Evolutionary conservation across 2,888 invertebrate species (phyloP).

Genomic region (Xylota segnis): DNA sequence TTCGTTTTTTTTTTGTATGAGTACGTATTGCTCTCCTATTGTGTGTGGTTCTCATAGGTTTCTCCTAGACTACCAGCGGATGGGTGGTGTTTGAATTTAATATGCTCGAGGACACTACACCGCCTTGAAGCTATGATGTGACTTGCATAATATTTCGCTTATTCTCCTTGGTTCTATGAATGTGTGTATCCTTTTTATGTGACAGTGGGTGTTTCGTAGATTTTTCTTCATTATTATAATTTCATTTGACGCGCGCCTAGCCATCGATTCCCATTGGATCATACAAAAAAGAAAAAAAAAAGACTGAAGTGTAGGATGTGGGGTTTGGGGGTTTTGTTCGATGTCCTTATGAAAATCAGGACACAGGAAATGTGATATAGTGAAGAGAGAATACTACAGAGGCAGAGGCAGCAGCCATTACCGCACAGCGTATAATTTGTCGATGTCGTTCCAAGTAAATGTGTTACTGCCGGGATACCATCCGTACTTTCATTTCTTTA

Average conservation of each 20-base stretch:
- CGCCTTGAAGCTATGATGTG: conserved; percentile 67
- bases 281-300: conserved; percentile 1
- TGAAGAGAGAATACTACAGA: conserved; percentile 41
- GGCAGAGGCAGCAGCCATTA: conserved; percentile 26
- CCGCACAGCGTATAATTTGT: conserved; percentile 70
- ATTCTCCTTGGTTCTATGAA: conserved; percentile 19
- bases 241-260: conserved; percentile 70
- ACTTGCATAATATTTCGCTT: conserved; percentile 72
- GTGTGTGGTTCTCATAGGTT: conserved; percentile 2
- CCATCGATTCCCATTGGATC: conserved; percentile 63
- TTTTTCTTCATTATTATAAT: conserved; percentile 73
- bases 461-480: conserved; percentile 34
- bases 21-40: neutral
- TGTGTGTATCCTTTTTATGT: conserved; percentile 30
- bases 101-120: conserved; percentile 69
- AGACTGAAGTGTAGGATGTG: neutral
- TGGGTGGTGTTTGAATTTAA: conserved; percentile 63
- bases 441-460: conserved; percentile 57
- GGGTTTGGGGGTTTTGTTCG: neutral
- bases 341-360: conserved; percentile 61
- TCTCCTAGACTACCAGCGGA: conserved; percentile 20
- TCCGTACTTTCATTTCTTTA: conserved; percentile 40
- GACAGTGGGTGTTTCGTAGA: conserved; percentile 30
- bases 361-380: conserved; percentile 64
- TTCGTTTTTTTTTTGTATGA: neutral